These are phyloP conservation scores for Octopus bimaculoides DNA, from an alignment of 1,140 invertebrate genomes.

Conservation along the genomic window DNA sequence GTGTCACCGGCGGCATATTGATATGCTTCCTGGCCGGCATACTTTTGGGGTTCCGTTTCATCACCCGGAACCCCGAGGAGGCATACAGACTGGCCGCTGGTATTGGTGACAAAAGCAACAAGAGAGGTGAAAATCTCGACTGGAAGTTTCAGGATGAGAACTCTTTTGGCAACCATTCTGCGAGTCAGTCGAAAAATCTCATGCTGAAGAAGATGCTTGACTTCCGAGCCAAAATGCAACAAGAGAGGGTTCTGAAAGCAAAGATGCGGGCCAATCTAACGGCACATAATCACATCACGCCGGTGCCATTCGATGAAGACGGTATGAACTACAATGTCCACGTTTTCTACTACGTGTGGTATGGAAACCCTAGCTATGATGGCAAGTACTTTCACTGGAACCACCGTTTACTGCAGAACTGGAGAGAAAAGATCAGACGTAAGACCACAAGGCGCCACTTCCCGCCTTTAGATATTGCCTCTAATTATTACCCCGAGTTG, in stretches of 20 bases:
- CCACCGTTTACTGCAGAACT: conserved; percentile 56
- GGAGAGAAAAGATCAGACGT: conserved; percentile 47
- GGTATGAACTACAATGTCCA: conserved; percentile 54
- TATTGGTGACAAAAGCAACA: not conserved
- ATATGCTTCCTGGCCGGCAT: conserved; percentile 11
- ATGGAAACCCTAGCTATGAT: conserved; percentile 56
- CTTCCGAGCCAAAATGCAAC: conserved; percentile 6
- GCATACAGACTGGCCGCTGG: no score
- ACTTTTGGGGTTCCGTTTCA: conserved; percentile 3
- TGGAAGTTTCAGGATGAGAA: not conserved
- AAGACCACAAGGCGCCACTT: conserved; percentile 49
- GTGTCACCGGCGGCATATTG: not conserved
- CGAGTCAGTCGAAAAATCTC: not conserved
- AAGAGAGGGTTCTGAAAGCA: not conserved
- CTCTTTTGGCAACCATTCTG: not conserved
- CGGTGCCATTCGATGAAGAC: not conserved
- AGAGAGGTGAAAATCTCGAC: not conserved
- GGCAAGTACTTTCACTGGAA: conserved; percentile 60
- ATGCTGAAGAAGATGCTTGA: conserved; percentile 6
- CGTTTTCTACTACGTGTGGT: conserved; percentile 62
- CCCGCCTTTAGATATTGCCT: conserved; percentile 59
- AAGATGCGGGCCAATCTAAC: not conserved
- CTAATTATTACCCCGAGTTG: conserved; percentile 59
- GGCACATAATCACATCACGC: not conserved
- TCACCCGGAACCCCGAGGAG: not conserved